Evolutionary conservation across 2,888 invertebrate species (phyloP).

Genomic region (Hipparchia semele): DNA sequence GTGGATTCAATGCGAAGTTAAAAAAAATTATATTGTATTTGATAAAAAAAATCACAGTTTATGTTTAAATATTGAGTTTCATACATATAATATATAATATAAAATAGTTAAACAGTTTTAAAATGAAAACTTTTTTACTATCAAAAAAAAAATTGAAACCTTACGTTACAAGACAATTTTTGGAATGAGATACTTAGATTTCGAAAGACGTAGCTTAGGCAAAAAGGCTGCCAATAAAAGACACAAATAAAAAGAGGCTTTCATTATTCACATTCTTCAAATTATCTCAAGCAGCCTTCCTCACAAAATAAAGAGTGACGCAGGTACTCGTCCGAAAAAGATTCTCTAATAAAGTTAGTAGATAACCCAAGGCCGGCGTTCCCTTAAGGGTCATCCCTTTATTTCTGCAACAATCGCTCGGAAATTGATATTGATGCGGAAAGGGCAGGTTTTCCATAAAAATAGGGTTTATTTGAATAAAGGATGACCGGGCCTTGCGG

Average conservation of each 20-base stretch:
- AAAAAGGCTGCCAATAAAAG: neutral
- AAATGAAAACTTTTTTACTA: no score
- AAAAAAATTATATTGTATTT: no score
- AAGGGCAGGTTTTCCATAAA: slow-evolving; percentile 82
- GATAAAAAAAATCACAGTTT: no score
- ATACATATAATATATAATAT: no score
- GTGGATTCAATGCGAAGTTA: no score
- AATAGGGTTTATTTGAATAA: slow-evolving; percentile 84
- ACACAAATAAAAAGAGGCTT: slow-evolving; percentile 5
- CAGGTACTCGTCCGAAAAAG: slow-evolving; percentile 56
- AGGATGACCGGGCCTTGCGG: slow-evolving; percentile 73
- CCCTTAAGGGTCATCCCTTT: slow-evolving; percentile 82
- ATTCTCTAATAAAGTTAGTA: slow-evolving; percentile 76
- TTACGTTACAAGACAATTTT: neutral
- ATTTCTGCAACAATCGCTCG: slow-evolving; percentile 81
- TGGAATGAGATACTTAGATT: neutral
- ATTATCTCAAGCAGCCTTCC: slow-evolving; percentile 29
- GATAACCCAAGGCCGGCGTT: slow-evolving; percentile 66
- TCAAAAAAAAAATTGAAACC: no score
- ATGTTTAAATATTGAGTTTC: no score
- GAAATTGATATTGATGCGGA: slow-evolving; percentile 84
- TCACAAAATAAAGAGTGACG: slow-evolving; percentile 47
- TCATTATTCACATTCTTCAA: slow-evolving; percentile 23
- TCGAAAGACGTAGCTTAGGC: neutral
- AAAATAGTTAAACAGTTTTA: no score